phyloP scores from a whole-genome alignment of 2,888 invertebrate species.

The Sympetrum striolatum region DNA sequence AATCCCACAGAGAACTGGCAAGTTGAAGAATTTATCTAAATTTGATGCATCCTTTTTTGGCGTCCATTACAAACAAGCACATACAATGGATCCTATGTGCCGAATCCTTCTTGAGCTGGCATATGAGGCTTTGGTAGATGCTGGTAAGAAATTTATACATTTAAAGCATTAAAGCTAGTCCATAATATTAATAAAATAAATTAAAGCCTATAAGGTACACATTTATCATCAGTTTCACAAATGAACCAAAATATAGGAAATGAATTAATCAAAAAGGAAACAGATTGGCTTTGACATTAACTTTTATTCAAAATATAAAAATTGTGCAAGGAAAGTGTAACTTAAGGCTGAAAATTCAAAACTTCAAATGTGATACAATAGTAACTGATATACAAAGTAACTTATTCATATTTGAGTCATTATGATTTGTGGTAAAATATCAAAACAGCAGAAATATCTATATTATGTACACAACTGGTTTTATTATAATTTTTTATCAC shows the following conservation, averaged over 20 bases:
- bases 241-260: neutral
- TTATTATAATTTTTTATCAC: no score
- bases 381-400: no score
- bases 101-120: conserved; percentile 78
- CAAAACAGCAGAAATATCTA: no score
- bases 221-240: no score
- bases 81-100: conserved; percentile 80
- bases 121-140: conserved; percentile 80
- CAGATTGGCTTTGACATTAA: no score
- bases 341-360: no score
- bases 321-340: no score
- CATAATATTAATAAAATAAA: neutral
- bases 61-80: conserved; percentile 76
- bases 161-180: neutral
- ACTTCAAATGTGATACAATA: no score
- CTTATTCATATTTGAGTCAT: no score
- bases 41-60: conserved; percentile 82
- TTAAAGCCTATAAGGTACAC: neutral
- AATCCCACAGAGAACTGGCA: conserved; percentile 77
- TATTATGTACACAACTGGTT: no score
- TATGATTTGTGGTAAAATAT: no score
- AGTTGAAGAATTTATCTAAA: conserved; percentile 72
- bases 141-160: conserved; percentile 58
- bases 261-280: neutral
- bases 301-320: no score